Conservation (phyloP, 2,888 invertebrate species). For the Drosophila engyochracea region DNA sequence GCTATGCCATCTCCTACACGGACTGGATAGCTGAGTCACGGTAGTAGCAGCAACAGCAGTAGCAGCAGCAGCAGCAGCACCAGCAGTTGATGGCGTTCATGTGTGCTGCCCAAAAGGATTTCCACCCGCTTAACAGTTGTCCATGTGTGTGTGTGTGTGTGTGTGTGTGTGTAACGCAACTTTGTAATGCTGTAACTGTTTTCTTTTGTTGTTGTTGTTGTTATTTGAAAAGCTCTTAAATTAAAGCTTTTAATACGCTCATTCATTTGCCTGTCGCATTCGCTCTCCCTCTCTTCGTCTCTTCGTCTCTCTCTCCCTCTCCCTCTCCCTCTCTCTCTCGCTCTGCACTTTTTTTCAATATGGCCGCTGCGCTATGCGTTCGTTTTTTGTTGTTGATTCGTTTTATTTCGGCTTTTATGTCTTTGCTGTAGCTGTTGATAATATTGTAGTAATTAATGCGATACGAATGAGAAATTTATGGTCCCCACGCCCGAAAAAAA, state of each 20-base stretch:
- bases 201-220: slow-evolving; percentile 4
- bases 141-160: slow-evolving; percentile 9
- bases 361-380: slow-evolving; percentile 65
- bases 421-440: slow-evolving; percentile 62
- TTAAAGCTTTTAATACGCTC: slow-evolving; percentile 34
- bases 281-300: not conserved
- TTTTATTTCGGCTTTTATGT: slow-evolving; percentile 48
- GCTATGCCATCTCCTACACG: slow-evolving; percentile 85
- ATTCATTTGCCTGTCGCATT: slow-evolving; percentile 17
- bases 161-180: slow-evolving; percentile 25
- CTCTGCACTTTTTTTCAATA: slow-evolving; percentile 67
- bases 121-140: slow-evolving; percentile 1
- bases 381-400: slow-evolving; percentile 40
- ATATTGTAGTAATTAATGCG: slow-evolving; percentile 84
- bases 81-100: slow-evolving; percentile 37
- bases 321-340: slow-evolving; percentile 1
- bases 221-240: slow-evolving; percentile 41
- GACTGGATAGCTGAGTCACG: slow-evolving; percentile 85
- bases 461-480: slow-evolving; percentile 84
- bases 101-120: slow-evolving; percentile 15
- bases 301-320: slow-evolving; percentile 6
- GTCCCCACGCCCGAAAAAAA: slow-evolving; percentile 81
- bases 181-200: slow-evolving; percentile 31
- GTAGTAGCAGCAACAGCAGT: slow-evolving; percentile 62
- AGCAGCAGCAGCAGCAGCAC: slow-evolving; percentile 3